Evolutionary conservation across 1,140 invertebrate genomes (phyloP), one percentile per base, ranked within the genome.

Genomic region (Pseudomyrmex cubaensis): DNA sequence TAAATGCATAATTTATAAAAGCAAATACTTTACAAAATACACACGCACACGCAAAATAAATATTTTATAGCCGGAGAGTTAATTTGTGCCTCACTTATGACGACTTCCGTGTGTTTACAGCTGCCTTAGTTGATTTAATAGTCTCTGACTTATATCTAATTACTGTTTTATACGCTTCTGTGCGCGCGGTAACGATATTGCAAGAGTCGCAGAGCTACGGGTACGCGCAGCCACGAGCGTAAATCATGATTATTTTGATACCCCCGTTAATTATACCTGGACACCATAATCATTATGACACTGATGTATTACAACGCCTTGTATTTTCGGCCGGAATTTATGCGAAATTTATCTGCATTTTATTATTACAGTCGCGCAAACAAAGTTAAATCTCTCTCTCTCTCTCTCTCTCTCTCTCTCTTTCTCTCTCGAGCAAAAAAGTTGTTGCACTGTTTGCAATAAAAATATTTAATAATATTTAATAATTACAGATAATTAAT

Each of bases 241-340:
- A 46, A 87, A 85, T 82, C 54, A 84, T 83, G 62, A 56, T 80
- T 87, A 83, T 84, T 76, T 87, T 85, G 57, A 88, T 85, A 57
- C 35, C 22, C 44, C 22, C 25, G 69, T 82, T 85, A 82, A 87
- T 85, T 63, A 35, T 35, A 35, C 35, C 50, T 5, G 2, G 15
- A 73, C 57, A 69, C 35, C 25, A 25, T 62, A 62, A 80, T 86
- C 57, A 59, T 54, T 62, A 13, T 22, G 56, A 85, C 56, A 69
- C 22, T 84, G 72, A 84, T 52, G 44, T 69, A 70, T 64, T 69
- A 2, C 22, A 22, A 20, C 12, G 35, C 67, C 46, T 72, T 75
- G 15, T 46, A 15, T 13, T 52, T 22, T 12, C 25, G 0, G n/a
- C 64, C 35, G 35, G 17, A 82, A 50, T 80, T 86, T 73, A 35